Evolutionary conservation across 2,113 vertebrate species (phyloP).

Genomic region (Hystrix cristata): DNA sequence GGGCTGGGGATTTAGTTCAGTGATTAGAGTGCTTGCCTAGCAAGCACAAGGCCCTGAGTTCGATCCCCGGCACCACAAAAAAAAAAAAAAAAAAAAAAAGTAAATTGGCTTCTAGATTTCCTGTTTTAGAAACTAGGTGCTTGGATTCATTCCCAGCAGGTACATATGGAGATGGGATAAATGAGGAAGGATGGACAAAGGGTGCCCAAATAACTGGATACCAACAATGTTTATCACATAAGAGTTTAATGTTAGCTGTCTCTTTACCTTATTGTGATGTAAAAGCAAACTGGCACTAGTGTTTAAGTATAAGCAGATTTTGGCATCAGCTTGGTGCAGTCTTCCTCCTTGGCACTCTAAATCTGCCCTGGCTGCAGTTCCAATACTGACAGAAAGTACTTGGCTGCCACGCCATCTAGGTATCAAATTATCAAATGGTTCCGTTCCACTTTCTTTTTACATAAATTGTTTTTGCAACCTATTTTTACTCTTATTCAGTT

Average conservation of each 20-base stretch:
- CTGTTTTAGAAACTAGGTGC: not conserved
- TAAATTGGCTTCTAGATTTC: too few relatives aligned
- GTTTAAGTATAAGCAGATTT: constrained; percentile 56
- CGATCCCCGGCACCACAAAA: too few relatives aligned
- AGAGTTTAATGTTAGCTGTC: not conserved
- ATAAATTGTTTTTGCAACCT: not conserved
- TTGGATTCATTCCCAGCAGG: not conserved
- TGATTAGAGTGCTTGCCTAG: too few relatives aligned
- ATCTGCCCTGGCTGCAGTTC: constrained; percentile 4
- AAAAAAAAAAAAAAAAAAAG: too few relatives aligned
- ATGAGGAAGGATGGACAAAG: not conserved
- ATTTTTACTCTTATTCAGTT: constrained; percentile 28
- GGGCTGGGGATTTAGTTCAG: too few relatives aligned
- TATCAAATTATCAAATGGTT: constrained; percentile 46
- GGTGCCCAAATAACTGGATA: not conserved
- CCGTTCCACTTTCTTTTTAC: constrained; percentile 32
- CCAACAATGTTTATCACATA: not conserved
- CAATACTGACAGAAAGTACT: not conserved
- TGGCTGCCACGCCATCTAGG: constrained; percentile 47
- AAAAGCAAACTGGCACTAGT: constrained; percentile 61
- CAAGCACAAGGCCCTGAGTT: too few relatives aligned
- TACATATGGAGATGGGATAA: rapidly evolving
- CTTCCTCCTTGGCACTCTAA: not conserved
- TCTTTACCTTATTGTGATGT: not conserved
- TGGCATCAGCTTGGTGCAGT: not conserved